Conservation (phyloP, 2,888 invertebrate species). For the Pecten maximus region DNA sequence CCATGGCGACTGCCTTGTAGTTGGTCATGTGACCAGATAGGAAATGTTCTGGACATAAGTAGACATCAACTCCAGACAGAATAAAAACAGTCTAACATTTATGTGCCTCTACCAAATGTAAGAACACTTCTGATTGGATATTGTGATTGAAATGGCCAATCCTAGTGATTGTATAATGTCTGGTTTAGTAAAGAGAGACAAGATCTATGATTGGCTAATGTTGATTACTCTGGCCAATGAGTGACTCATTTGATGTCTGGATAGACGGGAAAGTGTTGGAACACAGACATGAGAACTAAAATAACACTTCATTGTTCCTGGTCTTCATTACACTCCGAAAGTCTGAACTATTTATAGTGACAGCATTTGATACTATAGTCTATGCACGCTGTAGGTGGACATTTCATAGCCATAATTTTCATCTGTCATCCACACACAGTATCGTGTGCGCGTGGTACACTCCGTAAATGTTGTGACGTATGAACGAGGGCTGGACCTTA, state of each 20-base stretch:
- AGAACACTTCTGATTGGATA: background rate
- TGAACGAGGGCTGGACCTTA: background rate
- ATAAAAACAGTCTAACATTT: background rate
- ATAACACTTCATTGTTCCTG: background rate
- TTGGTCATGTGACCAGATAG: background rate
- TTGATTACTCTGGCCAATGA: background rate
- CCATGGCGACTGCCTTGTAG: background rate
- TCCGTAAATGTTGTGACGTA: background rate
- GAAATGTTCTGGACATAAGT: background rate
- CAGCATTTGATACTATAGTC: background rate
- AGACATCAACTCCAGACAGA: background rate
- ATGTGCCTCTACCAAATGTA: conserved; percentile 3
- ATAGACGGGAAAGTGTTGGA: background rate
- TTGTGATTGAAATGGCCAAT: background rate
- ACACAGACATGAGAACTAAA: background rate
- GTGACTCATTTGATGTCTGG: background rate
- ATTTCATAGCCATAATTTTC: background rate
- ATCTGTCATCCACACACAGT: background rate
- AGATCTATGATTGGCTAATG: background rate
- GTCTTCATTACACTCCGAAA: background rate
- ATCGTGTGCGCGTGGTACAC: background rate
- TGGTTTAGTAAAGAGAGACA: background rate
- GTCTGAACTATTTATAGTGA: background rate
- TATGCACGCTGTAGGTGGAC: conserved; percentile 1
- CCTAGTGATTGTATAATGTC: background rate